Base-by-base conservation (phyloP, 2,888 invertebrate genomes). In the Aplocera efformata region DNA sequence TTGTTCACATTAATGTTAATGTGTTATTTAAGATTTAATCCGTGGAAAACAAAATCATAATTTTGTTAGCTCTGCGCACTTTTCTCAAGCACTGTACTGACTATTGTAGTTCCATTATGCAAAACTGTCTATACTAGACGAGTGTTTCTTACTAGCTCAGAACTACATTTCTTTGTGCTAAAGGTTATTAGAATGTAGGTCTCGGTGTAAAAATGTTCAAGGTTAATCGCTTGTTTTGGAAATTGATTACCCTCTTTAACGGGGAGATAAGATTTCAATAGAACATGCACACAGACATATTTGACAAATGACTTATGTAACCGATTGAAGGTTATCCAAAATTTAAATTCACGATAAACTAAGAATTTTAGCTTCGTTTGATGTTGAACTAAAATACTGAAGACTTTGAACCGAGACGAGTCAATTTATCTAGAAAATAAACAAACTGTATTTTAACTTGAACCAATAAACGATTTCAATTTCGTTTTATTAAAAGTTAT, bases 41-140 rank as follows among this genome's bases (percentile, higher is more conserved):
- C n/a, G n/a, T n/a, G n/a, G n/a, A n/a, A n/a, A n/a, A n/a, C 13
- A 17, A 2, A 17, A 11, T 11, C 13, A n/a, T 22, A 22, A 22
- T 22, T 7, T 22, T 22, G n/a, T 22, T n/a, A 7, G 1, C 6
- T 7, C 22, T 22, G 1, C 1, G 6, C 13, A 36, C 40, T 50
- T 48, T 39, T 47, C 32, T 10, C 31, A 49, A 47, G 57, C 60
- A 58, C 63, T 60, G 66, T 72, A 52, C 73, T 59, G 63, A 51
- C 67, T 64, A 82, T 81, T 82, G 83, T 82, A 62, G 67, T 67
- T 79, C 83, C 82, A 84, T 83, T 79, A 86, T 85, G 84, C 84
- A 81, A 85, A 84, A 74, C 66, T 70, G 73, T 62, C 66, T 74
- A 76, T 72, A 64, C 64, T 65, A 58, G 62, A 54, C 63, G 63